A percentile compares a stretch with the other conserved stretches of the same genome.
Evolutionary conservation across 2,797 vertebrate genomes (phyloP).

Genomic region (Sebastes iracundus): DNA sequence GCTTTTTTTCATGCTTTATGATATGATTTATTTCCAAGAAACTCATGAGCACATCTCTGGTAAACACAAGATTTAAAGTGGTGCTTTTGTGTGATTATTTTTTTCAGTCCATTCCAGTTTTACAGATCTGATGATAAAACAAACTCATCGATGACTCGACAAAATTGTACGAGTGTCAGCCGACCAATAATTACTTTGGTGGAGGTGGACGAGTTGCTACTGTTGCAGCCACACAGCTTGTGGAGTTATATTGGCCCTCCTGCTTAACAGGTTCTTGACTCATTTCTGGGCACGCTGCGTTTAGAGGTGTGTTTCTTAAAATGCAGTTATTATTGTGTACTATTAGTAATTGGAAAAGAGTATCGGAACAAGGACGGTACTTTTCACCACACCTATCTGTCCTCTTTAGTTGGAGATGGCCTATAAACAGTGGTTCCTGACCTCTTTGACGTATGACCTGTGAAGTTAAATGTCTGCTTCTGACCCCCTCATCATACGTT

Average conservation of each 20-base stretch:
- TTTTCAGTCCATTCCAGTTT: too few relatives aligned
- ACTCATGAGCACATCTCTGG: not conserved
- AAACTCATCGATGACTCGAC: too few relatives aligned
- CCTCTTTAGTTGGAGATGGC: not conserved
- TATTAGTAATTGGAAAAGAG: not conserved
- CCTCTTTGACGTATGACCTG: not conserved
- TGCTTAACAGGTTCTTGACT: conserved; percentile 62
- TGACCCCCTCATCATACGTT: not conserved
- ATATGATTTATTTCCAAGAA: too few relatives aligned
- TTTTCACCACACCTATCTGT: not conserved
- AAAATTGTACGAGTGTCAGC: too few relatives aligned
- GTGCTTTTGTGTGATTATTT: too few relatives aligned
- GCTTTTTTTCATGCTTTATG: too few relatives aligned
- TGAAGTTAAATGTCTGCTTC: not conserved
- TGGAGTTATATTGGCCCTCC: conserved; percentile 16
- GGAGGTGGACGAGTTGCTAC: too few relatives aligned
- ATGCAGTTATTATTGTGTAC: not conserved
- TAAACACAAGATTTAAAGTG: too few relatives aligned
- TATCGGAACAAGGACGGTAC: not conserved
- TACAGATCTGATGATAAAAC: too few relatives aligned
- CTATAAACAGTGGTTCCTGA: too few relatives aligned
- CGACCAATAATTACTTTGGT: too few relatives aligned
- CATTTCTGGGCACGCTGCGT: not conserved
- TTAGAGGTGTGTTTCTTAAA: conserved; percentile 22
- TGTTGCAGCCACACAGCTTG: not conserved